These are phyloP conservation scores for Psettodes erumei DNA, from an alignment of 2,113 vertebrate genomes.

Conservation along the genomic window DNA sequence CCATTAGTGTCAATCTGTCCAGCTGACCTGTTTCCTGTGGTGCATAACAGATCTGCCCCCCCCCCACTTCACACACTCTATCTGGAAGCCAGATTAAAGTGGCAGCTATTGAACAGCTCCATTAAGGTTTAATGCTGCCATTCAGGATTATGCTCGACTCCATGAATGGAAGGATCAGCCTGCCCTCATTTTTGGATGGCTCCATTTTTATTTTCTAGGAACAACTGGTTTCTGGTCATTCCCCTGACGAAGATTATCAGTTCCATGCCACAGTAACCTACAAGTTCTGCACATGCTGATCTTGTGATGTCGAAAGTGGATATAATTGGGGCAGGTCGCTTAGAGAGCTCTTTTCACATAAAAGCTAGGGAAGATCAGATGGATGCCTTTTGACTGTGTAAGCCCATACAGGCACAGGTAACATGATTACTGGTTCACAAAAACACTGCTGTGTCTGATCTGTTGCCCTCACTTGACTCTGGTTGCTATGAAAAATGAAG, in stretches of 20 bases:
- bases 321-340: too few relatives aligned
- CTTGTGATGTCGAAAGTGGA: too few relatives aligned
- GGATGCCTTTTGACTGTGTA: background rate
- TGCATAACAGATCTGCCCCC: conserved; percentile 27
- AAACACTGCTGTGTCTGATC: conserved; percentile 10
- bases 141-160: conserved; percentile 42
- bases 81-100: conserved; percentile 37
- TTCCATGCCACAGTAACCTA: background rate
- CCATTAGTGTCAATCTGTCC: conserved; percentile 25
- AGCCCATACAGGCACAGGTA: background rate
- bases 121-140: conserved; percentile 57
- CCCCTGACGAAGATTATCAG: background rate
- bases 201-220: conserved; percentile 10
- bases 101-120: conserved; percentile 38
- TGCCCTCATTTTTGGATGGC: background rate
- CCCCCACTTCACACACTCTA: conserved; percentile 3
- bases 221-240: background rate
- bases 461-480: conserved; percentile 28
- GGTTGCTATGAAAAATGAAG: conserved; percentile 55
- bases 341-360: too few relatives aligned
- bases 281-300: background rate
- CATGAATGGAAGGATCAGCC: conserved; percentile 13
- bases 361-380: background rate
- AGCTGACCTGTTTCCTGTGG: conserved; percentile 61
- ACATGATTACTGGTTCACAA: background rate